Base-by-base conservation (phyloP, 1,140 invertebrate species). In the Megalopta genalis region DNA sequence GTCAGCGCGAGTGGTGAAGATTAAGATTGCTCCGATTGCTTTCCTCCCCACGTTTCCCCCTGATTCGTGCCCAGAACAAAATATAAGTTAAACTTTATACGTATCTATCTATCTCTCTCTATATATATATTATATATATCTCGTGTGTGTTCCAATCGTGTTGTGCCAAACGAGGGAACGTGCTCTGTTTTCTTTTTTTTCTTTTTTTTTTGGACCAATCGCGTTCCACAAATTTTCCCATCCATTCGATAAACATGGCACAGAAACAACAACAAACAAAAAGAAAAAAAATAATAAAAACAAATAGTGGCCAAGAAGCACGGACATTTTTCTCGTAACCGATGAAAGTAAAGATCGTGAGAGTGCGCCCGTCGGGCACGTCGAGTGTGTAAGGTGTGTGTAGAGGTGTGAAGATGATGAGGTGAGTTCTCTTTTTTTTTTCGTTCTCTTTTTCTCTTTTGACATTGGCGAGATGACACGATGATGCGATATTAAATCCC, bases 1-100 rank as follows among this genome's bases (percentile, higher is more conserved):
- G 63, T 79, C 71, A 67, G 63, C 77, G 77, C 77, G 70, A 79
- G 52, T 79, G 71, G 70, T 74, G 70, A 79, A 79, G 25, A 70
- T 75, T 18, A 16, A 23, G 16, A 66, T 42, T 73, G 14, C 10
- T 52, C 10, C 14, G 42, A 46, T 52, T 52, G 49, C 18, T 46
- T 25, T 1, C 18, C 62, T 16, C 27, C 62, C 32, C 66, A 49
- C 10, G 27, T 74, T 57, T 37, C 7, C 21, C 18, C 27, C 21
- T 21, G 9, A 37, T 21, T 3, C 25, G 2, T 18, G n/a, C 64
- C 37, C 64, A 6, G 32, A 32, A 4, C 64, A 6, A 4, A 32
- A 4, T 16, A 8, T 9, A 46, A 23, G 39, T 23, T 10, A 65
- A n/a, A 23, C 42, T 12, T 46, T 46, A 46, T 0, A 12, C 10